Percentiles rank a stretch among this genome's conserved stretches.
phyloP scores from a whole-genome alignment of 2,113 vertebrate genomes.

The Danionella cerebrum region DNA sequence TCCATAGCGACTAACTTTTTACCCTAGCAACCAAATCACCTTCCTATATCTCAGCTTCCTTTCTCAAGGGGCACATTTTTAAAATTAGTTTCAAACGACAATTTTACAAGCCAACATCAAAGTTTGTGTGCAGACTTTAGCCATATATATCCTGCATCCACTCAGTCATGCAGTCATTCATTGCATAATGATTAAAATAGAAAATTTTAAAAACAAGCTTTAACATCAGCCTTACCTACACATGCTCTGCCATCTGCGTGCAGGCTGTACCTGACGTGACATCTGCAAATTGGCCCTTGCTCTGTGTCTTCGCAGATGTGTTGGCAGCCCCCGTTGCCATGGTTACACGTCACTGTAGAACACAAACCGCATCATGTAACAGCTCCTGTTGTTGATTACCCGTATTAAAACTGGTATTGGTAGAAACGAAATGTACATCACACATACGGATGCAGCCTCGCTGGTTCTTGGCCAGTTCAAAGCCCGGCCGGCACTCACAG shows the following conservation, averaged over 20 bases:
- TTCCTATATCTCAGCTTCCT: too few relatives aligned
- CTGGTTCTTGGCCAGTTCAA: conserved; percentile 90
- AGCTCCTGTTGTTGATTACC: neutral
- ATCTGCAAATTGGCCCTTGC: conserved; percentile 80
- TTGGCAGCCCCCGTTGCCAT: conserved; percentile 95
- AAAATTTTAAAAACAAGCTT: neutral
- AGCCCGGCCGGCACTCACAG: conserved; percentile 93
- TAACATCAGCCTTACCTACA: conserved; percentile 72
- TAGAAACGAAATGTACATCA: neutral
- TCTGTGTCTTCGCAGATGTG: conserved; percentile 90
- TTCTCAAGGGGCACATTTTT: too few relatives aligned
- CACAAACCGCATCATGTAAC: conserved; percentile 9
- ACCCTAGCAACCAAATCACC: too few relatives aligned
- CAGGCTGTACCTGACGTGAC: conserved; percentile 81
- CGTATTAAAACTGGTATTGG: neutral
- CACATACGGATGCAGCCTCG: conserved; percentile 87
- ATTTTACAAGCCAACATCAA: too few relatives aligned
- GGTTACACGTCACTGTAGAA: conserved; percentile 87
- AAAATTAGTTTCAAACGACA: too few relatives aligned
- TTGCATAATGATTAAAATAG: too few relatives aligned
- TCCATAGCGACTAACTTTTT: too few relatives aligned
- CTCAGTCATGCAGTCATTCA: too few relatives aligned
- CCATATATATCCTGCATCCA: too few relatives aligned
- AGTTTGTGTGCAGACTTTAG: too few relatives aligned
- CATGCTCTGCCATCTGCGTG: conserved; percentile 81